These are phyloP conservation scores for Acanthurus lineatus DNA, from an alignment of 2,797 vertebrate species.

Conservation along the genomic window DNA sequence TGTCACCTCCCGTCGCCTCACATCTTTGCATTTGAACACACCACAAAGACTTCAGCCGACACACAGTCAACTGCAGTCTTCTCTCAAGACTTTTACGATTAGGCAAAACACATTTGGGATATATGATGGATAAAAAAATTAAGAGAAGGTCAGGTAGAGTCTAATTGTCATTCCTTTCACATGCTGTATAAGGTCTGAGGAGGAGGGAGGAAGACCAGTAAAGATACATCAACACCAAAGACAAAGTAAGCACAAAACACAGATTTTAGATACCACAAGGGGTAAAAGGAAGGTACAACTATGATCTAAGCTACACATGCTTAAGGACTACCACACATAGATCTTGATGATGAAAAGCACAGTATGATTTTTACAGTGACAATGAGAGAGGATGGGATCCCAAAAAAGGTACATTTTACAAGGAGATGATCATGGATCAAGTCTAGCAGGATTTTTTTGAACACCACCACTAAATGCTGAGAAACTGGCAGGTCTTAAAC, in stretches of 20 bases:
- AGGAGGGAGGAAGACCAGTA: conserved; percentile 33
- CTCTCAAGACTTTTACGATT: conserved; percentile 8
- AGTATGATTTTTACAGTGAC: conserved; percentile 5
- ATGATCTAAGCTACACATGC: conserved; percentile 31
- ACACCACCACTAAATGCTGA: conserved; percentile 60
- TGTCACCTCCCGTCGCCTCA: conserved; percentile 29
- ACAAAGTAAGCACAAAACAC: conserved; percentile 46
- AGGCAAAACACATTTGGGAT: conserved; percentile 33
- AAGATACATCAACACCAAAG: conserved; percentile 37
- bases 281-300: conserved; percentile 29
- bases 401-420: conserved; percentile 41
- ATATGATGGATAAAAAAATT: conserved; percentile 45
- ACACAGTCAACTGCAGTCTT: conserved; percentile 19
- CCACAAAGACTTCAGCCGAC: conserved; percentile 29
- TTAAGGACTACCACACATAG: conserved; percentile 22
- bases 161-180: conserved; percentile 47
- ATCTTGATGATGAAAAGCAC: conserved; percentile 10
- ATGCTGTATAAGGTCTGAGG: conserved; percentile 40
- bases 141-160: conserved; percentile 36
- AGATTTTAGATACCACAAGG: conserved; percentile 41
- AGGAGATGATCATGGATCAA: conserved; percentile 56
- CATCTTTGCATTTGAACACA: conserved; percentile 43
- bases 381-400: conserved; percentile 34
- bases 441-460: conserved; percentile 46
- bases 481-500: conserved; percentile 53